These are phyloP conservation scores for Iphiclides podalirius DNA, from an alignment of 2,888 invertebrate genomes.

Conservation along the genomic window DNA sequence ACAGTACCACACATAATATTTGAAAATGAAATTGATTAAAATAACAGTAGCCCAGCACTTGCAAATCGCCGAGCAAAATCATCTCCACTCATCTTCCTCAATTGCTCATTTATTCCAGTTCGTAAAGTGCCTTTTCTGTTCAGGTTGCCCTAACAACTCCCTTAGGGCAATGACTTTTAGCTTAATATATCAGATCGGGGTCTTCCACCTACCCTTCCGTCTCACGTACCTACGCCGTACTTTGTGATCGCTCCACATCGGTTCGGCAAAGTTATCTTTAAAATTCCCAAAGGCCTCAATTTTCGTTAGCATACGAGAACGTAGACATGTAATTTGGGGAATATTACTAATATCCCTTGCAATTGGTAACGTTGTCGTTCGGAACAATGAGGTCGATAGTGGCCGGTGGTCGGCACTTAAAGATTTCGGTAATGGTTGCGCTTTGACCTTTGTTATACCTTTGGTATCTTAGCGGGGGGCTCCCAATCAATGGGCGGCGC, in stretches of 20 bases:
- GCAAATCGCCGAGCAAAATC: background rate
- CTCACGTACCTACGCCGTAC: too few species aligned
- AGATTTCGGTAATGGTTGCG: background rate
- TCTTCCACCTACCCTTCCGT: too few species aligned
- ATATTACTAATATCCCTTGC: too few species aligned
- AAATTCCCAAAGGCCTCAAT: too few species aligned
- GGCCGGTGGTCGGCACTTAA: background rate
- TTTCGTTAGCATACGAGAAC: too few species aligned
- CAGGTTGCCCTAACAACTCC: background rate
- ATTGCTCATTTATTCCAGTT: background rate
- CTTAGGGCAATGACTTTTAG: too few species aligned
- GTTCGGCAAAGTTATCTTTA: too few species aligned
- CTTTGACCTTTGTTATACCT: constrained; percentile 59
- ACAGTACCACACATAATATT: too few species aligned
- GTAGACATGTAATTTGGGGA: too few species aligned
- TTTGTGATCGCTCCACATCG: too few species aligned
- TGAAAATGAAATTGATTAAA: constrained; percentile 1
- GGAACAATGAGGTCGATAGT: background rate
- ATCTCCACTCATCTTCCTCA: background rate
- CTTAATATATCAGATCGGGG: too few species aligned
- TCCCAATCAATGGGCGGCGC: constrained; percentile 95
- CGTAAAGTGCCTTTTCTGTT: background rate
- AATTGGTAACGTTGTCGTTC: background rate
- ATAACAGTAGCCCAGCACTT: background rate
- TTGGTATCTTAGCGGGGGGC: constrained; percentile 95